Percentiles rank a stretch among this genome's conserved stretches.
Conservation (phyloP, 2,888 invertebrate species). For the Apotomis capreana region DNA sequence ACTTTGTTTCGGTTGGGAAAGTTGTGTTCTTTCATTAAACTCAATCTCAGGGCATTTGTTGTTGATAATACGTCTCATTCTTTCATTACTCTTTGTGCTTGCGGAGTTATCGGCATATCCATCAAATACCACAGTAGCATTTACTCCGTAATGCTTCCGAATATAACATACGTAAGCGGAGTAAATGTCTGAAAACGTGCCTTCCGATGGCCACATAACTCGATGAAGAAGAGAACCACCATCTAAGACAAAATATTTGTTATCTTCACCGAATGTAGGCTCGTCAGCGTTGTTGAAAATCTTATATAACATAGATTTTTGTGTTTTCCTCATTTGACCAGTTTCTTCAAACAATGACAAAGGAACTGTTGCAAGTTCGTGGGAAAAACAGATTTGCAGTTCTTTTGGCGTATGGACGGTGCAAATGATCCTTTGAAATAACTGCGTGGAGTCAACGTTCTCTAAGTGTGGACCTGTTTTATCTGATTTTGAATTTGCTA, state of each 20-base stretch:
- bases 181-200: not conserved
- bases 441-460: conserved; percentile 47
- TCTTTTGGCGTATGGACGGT: conserved; percentile 42
- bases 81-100: conserved; percentile 4
- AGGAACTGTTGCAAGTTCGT: conserved; percentile 51
- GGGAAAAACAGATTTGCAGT: conserved; percentile 48
- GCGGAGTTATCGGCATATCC: conserved; percentile 5
- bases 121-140: conserved; percentile 14
- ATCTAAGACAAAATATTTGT: conserved; percentile 23
- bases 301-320: conserved; percentile 49
- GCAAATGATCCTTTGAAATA: conserved; percentile 57
- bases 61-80: conserved; percentile 7
- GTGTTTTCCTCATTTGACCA: conserved; percentile 48
- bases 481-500: conserved; percentile 1
- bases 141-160: not conserved
- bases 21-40: conserved; percentile 11
- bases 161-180: conserved; percentile 2
- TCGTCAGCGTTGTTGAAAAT: conserved; percentile 46
- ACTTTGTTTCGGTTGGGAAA: conserved; percentile 1
- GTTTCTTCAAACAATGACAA: conserved; percentile 47
- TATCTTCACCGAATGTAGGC: conserved; percentile 2
- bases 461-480: not conserved
- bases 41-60: not conserved
- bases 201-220: not conserved
- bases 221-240: conserved; percentile 10